Evolutionary conservation across 2,797 vertebrate genomes (phyloP).

Genomic region (Stomatorhinus walkeri): DNA sequence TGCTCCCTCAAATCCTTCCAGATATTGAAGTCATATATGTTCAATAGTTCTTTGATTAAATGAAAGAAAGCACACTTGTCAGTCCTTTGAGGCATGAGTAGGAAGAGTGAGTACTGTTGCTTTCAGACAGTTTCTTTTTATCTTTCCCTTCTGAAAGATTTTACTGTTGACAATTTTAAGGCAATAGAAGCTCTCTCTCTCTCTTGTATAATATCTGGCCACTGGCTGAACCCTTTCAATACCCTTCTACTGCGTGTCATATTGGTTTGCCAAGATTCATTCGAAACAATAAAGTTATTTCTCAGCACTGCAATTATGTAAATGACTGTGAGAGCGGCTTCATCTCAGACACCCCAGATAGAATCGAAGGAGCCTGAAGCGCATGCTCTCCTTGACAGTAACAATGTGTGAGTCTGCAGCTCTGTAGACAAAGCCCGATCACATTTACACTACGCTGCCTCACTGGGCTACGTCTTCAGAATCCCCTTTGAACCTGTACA

Average conservation of each 20-base stretch:
- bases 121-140: not conserved
- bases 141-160: not conserved
- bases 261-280: not conserved
- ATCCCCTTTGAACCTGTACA: not conserved
- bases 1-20: not conserved
- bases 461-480: not conserved
- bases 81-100: not conserved
- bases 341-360: not conserved
- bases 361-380: not conserved
- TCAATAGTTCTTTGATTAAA: not conserved
- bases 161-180: not conserved
- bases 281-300: not conserved
- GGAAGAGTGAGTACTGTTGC: not conserved
- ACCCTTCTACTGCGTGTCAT: not conserved
- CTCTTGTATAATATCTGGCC: constrained; percentile 4
- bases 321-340: not conserved
- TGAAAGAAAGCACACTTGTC: not conserved
- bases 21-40: not conserved
- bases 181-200: not conserved
- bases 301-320: not conserved
- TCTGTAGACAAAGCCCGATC: not conserved
- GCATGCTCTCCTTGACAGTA: not conserved
- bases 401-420: not conserved
- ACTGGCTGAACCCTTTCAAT: not conserved
- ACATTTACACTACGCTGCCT: not conserved